A percentile compares a stretch with the other conserved stretches of the same genome.
These are phyloP conservation scores for Gastrophysa polygoni DNA, from an alignment of 2,888 invertebrate species.

Conservation along the genomic window DNA sequence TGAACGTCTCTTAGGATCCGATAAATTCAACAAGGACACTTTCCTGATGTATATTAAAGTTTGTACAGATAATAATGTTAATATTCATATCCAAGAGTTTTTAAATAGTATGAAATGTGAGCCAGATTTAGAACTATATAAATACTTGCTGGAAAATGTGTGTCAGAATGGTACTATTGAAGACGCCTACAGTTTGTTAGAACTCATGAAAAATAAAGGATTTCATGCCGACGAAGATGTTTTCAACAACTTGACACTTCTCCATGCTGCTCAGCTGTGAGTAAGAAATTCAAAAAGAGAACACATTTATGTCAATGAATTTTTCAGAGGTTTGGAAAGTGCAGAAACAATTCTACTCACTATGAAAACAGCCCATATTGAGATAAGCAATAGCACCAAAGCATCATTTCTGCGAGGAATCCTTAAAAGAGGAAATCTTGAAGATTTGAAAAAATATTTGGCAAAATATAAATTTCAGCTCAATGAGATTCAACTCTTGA, in stretches of 20 bases:
- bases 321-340: constrained; percentile 54
- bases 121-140: constrained; percentile 63
- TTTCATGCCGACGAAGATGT: constrained; percentile 64
- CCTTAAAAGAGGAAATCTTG: constrained; percentile 58
- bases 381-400: constrained; percentile 60
- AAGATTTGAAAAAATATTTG: constrained; percentile 55
- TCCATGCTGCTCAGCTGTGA: constrained; percentile 65
- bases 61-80: constrained; percentile 64
- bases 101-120: constrained; percentile 59
- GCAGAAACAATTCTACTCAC: constrained; percentile 62
- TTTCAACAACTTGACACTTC: constrained; percentile 67
- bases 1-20: constrained; percentile 59
- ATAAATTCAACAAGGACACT: constrained; percentile 59
- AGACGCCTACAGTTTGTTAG: constrained; percentile 64
- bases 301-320: constrained; percentile 1
- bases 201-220: constrained; percentile 64
- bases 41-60: constrained; percentile 65
- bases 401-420: constrained; percentile 61
- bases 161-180: constrained; percentile 65
- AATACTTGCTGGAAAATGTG: constrained; percentile 63
- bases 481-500: constrained; percentile 54
- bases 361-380: constrained; percentile 65
- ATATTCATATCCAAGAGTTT: constrained; percentile 59
- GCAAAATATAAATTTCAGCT: constrained; percentile 45
- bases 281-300: constrained; percentile 9